phyloP scores from a whole-genome alignment of 1,140 invertebrate genomes.

The Cecropterus lyciades region DNA sequence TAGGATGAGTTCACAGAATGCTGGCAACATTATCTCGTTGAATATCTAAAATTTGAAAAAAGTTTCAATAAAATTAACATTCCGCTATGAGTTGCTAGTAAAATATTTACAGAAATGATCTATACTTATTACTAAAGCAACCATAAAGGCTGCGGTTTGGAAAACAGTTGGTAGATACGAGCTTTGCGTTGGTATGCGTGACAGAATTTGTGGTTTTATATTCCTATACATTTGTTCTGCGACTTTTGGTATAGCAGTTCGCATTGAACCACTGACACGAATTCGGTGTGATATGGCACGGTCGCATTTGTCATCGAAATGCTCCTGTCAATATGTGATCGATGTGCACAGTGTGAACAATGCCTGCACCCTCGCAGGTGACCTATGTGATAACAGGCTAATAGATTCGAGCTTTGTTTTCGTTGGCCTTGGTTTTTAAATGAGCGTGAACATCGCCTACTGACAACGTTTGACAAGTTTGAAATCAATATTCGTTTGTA shows the following conservation, averaged over 20 bases:
- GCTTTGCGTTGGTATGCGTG: not conserved
- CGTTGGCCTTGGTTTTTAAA: slow-evolving; percentile 10
- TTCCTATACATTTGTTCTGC: slow-evolving; percentile 10
- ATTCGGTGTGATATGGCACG: slow-evolving; percentile 52
- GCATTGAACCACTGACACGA: slow-evolving; percentile 67
- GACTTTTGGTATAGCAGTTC: slow-evolving; percentile 40
- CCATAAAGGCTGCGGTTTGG: not conserved
- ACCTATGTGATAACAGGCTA: slow-evolving; percentile 24
- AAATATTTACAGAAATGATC: not conserved
- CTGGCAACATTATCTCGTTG: too few relatives aligned
- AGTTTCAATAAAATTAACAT: not conserved
- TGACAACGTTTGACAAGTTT: not conserved
- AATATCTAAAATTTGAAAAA: too few relatives aligned
- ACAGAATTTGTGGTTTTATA: slow-evolving; percentile 24
- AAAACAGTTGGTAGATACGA: not conserved
- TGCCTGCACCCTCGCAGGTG: slow-evolving; percentile 19
- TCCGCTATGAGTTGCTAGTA: not conserved
- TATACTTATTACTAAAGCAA: not conserved
- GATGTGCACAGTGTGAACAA: slow-evolving; percentile 36
- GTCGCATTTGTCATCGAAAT: slow-evolving; percentile 57
- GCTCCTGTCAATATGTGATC: slow-evolving; percentile 54
- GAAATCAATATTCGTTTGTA: too few relatives aligned
- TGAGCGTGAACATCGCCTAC: not conserved
- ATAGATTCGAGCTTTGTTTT: slow-evolving; percentile 2
- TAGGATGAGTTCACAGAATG: not conserved